A percentile compares a stretch with the other conserved stretches of the same genome.
Evolutionary conservation across 2,888 invertebrate species (phyloP).

Genomic region (Drosophila dives): DNA sequence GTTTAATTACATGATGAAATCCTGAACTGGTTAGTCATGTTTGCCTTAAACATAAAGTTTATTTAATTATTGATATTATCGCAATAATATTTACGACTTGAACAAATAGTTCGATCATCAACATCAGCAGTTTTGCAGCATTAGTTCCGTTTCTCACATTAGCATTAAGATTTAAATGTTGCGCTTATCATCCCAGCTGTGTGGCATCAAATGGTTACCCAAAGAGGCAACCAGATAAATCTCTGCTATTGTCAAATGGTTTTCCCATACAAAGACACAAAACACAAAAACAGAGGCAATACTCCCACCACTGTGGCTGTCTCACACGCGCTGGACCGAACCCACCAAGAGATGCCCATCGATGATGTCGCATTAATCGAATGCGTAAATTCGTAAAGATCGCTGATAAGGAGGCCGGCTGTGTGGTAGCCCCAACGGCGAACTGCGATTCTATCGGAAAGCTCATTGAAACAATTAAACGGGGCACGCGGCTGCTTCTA

Average conservation of each 20-base stretch:
- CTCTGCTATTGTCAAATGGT: conserved; percentile 37
- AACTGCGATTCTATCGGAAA: conserved; percentile 55
- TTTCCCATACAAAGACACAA: conserved; percentile 51
- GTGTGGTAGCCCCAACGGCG: conserved; percentile 23
- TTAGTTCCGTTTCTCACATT: conserved; percentile 11
- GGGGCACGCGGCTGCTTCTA: conserved; percentile 31
- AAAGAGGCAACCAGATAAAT: conserved; percentile 24
- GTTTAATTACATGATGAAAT: background rate
- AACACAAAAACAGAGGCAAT: conserved; percentile 6
- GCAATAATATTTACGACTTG: conserved; percentile 1
- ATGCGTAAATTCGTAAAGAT: conserved; percentile 68
- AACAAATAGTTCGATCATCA: background rate
- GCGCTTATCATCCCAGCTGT: conserved; percentile 50
- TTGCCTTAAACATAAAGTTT: background rate
- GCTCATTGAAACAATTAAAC: conserved; percentile 76
- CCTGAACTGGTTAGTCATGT: background rate
- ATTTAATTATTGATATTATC: background rate
- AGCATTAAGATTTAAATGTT: conserved; percentile 9
- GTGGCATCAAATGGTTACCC: conserved; percentile 33
- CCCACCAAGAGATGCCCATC: conserved; percentile 19
- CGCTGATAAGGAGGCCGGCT: conserved; percentile 51
- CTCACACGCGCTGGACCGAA: conserved; percentile 43
- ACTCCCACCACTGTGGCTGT: conserved; percentile 16
- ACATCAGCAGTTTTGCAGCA: background rate
- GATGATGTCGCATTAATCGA: conserved; percentile 55